A percentile compares a stretch with the other conserved stretches of the same genome.
phyloP scores from a whole-genome alignment of 2,797 vertebrate genomes.

The Falco naumanni region DNA sequence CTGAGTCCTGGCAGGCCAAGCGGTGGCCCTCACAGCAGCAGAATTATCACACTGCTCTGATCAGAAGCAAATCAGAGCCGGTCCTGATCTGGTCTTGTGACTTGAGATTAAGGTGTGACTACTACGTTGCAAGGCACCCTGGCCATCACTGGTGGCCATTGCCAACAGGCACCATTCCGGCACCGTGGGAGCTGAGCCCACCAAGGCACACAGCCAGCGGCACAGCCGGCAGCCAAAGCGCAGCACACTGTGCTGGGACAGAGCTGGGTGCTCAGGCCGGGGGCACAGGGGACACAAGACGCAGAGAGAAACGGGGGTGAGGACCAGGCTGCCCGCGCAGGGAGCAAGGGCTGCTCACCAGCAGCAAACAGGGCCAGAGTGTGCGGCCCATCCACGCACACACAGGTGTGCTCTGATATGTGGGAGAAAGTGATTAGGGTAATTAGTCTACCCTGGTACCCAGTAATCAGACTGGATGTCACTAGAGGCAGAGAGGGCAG shows the following conservation, averaged over 20 bases:
- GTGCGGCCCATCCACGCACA: rapidly evolving
- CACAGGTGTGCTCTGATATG: background rate
- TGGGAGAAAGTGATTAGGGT: background rate
- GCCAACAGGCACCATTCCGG: background rate
- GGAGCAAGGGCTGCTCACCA: background rate
- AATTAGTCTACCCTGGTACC: background rate
- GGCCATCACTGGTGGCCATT: rapidly evolving
- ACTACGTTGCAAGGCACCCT: background rate
- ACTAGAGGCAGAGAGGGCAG: background rate
- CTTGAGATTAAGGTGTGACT: background rate
- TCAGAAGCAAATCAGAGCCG: background rate
- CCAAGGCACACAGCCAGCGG: background rate
- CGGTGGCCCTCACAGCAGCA: background rate
- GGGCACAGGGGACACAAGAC: background rate
- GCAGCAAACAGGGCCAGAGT: background rate
- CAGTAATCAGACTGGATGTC: background rate
- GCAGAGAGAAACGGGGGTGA: too few species aligned
- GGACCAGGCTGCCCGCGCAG: too few species aligned
- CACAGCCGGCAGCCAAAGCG: background rate
- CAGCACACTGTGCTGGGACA: background rate
- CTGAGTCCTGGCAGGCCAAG: background rate
- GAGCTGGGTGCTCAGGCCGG: background rate
- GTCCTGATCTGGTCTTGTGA: rapidly evolving
- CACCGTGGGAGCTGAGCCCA: background rate
- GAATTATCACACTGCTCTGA: background rate